Evolutionary conservation across 2,113 vertebrate species (phyloP).

Genomic region (Pavo muticus): DNA sequence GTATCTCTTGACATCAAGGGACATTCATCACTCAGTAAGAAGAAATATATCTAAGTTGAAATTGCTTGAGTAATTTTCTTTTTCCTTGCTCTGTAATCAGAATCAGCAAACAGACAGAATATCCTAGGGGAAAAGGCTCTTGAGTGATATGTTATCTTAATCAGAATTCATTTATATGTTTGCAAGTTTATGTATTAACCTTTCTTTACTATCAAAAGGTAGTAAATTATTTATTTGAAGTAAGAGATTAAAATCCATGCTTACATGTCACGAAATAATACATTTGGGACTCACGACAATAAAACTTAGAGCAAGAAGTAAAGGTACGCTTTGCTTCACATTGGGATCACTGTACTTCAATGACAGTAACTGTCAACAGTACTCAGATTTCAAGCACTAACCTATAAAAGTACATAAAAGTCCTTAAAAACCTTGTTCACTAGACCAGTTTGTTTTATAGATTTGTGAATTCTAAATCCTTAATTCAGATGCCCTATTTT

Average conservation of each 20-base stretch:
- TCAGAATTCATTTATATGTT: not conserved
- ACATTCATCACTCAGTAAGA: not conserved
- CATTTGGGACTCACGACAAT: not conserved
- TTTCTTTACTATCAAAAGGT: not conserved
- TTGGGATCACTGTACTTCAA: not conserved
- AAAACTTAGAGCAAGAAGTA: not conserved
- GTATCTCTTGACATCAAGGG: not conserved
- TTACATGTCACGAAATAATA: not conserved
- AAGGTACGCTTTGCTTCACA: not conserved
- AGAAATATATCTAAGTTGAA: not conserved
- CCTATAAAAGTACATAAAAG: not conserved
- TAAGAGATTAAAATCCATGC: not conserved
- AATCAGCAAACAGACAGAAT: not conserved
- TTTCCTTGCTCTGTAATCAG: not conserved
- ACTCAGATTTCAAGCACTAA: not conserved
- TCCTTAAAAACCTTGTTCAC: not conserved
- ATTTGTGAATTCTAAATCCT: not conserved
- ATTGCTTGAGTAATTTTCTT: not conserved
- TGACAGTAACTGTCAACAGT: not conserved
- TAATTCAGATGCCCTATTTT: not conserved
- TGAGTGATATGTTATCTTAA: not conserved
- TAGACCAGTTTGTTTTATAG: not conserved
- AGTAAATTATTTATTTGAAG: not conserved
- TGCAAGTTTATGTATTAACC: not conserved
- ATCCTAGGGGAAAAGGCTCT: not conserved